phyloP scores from a whole-genome alignment of 1,140 invertebrate species.

The Neodiprion virginianus region DNA sequence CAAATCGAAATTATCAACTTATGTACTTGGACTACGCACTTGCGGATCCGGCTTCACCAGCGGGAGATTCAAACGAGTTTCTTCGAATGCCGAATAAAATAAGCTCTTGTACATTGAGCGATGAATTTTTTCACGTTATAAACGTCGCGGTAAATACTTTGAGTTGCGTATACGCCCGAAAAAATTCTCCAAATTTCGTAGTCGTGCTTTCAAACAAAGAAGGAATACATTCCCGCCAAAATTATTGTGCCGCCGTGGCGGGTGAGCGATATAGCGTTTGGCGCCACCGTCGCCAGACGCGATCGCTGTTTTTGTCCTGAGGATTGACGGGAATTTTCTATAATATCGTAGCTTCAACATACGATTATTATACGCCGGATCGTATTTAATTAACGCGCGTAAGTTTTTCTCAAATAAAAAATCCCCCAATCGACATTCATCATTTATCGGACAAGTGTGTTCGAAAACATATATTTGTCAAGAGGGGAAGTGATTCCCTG shows the following conservation, averaged over 20 bases:
- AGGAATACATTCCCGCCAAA: background rate
- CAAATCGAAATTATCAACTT: background rate
- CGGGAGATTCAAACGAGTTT: background rate
- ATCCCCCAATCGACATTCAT: background rate
- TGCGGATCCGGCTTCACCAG: background rate
- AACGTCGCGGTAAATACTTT: too few species aligned
- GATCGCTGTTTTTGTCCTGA: constrained; percentile 45
- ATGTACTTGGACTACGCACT: constrained; percentile 1
- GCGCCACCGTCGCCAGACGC: constrained; percentile 50
- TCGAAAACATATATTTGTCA: constrained; percentile 41
- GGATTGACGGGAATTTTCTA: constrained; percentile 3
- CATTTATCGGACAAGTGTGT: constrained; percentile 33
- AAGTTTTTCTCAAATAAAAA: background rate
- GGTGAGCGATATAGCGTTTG: constrained; percentile 22
- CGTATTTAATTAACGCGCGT: background rate
- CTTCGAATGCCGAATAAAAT: background rate
- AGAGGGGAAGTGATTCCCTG: constrained; percentile 45
- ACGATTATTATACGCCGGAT: background rate
- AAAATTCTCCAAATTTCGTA: too few species aligned
- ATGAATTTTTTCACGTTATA: too few species aligned
- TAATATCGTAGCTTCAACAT: background rate
- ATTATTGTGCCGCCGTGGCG: background rate
- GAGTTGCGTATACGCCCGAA: too few species aligned
- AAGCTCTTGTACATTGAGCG: too few species aligned
- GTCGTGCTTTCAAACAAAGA: background rate